Percentiles rank a stretch among this genome's conserved stretches.
These are phyloP conservation scores for Imbricaverruca yamaguchii DNA, from an alignment of 2,888 invertebrate genomes.

Conservation along the genomic window DNA sequence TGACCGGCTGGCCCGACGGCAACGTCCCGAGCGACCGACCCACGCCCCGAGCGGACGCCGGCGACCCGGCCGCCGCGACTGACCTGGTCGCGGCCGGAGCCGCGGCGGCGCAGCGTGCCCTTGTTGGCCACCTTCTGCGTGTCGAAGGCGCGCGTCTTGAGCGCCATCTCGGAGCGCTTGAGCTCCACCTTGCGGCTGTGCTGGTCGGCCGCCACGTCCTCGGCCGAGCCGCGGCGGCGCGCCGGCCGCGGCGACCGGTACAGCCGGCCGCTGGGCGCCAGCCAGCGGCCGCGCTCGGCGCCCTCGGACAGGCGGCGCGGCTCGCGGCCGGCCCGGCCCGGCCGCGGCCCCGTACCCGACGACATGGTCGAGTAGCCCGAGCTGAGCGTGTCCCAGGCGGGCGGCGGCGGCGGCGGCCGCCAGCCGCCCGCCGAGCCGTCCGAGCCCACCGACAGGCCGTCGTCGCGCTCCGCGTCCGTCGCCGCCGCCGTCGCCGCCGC, in stretches of 20 bases:
- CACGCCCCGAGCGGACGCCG: no score
- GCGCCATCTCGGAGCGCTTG: conserved; percentile 18
- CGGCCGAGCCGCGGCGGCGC: conserved; percentile 31
- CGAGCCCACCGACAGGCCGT: neutral
- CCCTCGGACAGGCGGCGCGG: neutral
- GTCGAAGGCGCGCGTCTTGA: conserved; percentile 31
- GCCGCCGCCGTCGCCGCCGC: neutral
- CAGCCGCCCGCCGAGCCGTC: neutral
- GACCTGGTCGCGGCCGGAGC: conserved; percentile 29
- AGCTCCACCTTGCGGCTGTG: conserved; percentile 5
- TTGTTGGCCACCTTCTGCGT: conserved; percentile 36
- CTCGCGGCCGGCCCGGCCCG: neutral
- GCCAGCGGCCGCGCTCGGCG: neutral
- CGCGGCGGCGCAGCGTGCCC: conserved; percentile 42
- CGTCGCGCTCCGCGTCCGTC: neutral
- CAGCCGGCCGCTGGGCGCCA: conserved; percentile 25
- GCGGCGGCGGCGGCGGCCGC: neutral
- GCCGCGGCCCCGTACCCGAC: conserved; percentile 1
- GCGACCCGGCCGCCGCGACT: conserved; percentile 3
- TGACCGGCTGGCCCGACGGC: no score
- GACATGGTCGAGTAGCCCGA: conserved; percentile 22
- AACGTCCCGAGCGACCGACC: no score
- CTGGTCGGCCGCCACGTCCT: conserved; percentile 24
- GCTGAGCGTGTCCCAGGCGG: conserved; percentile 17
- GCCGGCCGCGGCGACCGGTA: conserved; percentile 31